Base-by-base conservation (phyloP, 2,888 invertebrate genomes). In the Serrognathus titanus region DNA sequence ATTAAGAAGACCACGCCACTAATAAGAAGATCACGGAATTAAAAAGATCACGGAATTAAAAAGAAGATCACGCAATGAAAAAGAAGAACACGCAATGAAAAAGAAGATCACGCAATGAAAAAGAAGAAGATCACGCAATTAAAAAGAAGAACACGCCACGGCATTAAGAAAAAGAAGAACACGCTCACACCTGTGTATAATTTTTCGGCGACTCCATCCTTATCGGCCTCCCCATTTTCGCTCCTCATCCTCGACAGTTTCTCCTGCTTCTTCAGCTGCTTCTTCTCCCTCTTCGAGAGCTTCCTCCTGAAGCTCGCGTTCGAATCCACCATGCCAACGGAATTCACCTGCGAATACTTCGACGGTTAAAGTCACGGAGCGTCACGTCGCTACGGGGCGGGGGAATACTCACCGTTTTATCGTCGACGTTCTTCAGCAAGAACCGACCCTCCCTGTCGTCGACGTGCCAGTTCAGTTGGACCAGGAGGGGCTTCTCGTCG, bases 401-500 rank as follows among this genome's bases (percentile, higher is more conserved):
- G 39, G 9, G 6, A 37, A 37, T 47, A 69, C 72, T 74, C 73
- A 86, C 87, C 71, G 91, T 92, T 76, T 90, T 92, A 72, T 90
- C 91, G 74, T 90, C 92, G 71, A 92, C 88, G 77, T 93, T 89
- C 75, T 94, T 89, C 56, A 99, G 85, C 63, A 99, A 82, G 80
- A 99, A 99, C 59, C 98, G 85, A 31, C 99, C 99, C 79, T 99
- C 99, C 51, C 97, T 83, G 77, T 99, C 98, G 75, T 99, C 98
- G 57, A 95, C 94, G 75, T 98, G 97, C 99, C 99, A 99, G 81
- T 97, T 97, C 55, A 99, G 85, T 80, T 99, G 99, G 57, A 99
- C 97, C 60, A 97, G 81, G 60, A 99, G 81, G 0, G 99, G 98
- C 74, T 94, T 93, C 80, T 99, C 98, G 70, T 94, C 93, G 16